Evolutionary conservation across 2,113 vertebrate genomes (phyloP).

Genomic region (Daubentonia madagascariensis): DNA sequence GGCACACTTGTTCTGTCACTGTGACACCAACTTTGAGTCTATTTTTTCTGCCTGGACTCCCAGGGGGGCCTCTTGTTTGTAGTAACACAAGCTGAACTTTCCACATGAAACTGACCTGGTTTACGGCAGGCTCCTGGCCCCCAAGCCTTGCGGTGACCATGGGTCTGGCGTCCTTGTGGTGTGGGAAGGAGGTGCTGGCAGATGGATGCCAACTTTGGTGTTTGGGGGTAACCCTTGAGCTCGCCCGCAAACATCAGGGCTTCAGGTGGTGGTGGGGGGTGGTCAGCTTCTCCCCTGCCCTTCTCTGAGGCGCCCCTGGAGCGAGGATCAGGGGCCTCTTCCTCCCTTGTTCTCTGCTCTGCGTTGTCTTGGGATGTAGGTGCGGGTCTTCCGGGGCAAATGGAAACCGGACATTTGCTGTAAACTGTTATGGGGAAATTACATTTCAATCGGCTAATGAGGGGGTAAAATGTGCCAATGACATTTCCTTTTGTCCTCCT

Average conservation of each 20-base stretch:
- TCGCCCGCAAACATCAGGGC: accelerated
- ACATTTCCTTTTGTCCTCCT: neutral
- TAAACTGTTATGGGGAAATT: neutral
- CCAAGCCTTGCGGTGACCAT: accelerated
- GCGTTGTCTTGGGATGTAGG: accelerated
- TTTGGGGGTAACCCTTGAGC: neutral
- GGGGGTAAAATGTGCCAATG: accelerated
- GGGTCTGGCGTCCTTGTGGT: neutral
- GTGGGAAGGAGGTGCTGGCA: accelerated
- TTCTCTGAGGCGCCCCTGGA: neutral
- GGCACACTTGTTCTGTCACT: accelerated
- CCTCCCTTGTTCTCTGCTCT: too few species aligned
- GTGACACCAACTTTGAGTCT: neutral
- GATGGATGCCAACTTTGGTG: accelerated
- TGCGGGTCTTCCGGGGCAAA: neutral
- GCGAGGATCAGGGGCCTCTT: neutral
- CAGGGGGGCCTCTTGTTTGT: neutral
- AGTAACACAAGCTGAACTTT: neutral
- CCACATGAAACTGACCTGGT: accelerated
- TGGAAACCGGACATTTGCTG: neutral
- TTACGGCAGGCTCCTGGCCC: neutral
- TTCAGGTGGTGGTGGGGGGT: too few species aligned
- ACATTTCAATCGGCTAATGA: accelerated
- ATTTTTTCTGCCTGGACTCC: neutral
- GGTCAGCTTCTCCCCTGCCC: accelerated